A percentile compares a stretch with the other conserved stretches of the same genome.
Conservation (phyloP, 1,140 invertebrate species). For the Zaprionus nigranus region DNA sequence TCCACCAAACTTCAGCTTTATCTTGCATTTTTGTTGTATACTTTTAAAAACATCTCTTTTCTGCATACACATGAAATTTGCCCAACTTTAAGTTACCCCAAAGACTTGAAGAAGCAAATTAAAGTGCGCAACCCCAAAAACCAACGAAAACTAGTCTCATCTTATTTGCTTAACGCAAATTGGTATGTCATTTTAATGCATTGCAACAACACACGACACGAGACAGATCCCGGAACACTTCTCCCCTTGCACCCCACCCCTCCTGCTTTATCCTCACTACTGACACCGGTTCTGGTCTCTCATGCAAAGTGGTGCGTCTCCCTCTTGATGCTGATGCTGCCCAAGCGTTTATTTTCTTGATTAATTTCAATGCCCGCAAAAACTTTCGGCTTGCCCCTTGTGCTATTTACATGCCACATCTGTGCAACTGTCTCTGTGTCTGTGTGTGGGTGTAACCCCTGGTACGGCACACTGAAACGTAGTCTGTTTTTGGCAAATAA, state of each 20-base stretch:
- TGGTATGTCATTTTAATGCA: constrained; percentile 81
- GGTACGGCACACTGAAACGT: constrained; percentile 16
- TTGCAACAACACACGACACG: constrained; percentile 49
- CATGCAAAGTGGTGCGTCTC: constrained; percentile 67
- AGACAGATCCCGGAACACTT: constrained; percentile 4
- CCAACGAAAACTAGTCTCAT: constrained; percentile 59
- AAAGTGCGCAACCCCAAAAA: constrained; percentile 17
- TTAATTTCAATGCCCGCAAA: constrained; percentile 74
- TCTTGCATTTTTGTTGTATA: background rate
- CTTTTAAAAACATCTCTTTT: background rate
- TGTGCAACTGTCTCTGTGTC: constrained; percentile 16
- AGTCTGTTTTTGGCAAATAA: constrained; percentile 79
- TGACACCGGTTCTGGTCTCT: constrained; percentile 44
- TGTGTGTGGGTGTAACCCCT: constrained; percentile 43
- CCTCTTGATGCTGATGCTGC: constrained; percentile 51
- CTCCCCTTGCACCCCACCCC: constrained; percentile 24
- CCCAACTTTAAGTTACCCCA: constrained; percentile 14
- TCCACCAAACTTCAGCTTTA: background rate
- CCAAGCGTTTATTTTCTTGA: constrained; percentile 81
- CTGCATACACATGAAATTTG: background rate
- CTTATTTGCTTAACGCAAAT: constrained; percentile 81
- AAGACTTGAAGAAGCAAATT: background rate
- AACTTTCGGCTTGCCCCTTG: constrained; percentile 56
- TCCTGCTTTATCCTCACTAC: constrained; percentile 13
- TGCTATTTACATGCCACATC: constrained; percentile 14